Base-by-base conservation (phyloP, 2,888 invertebrate species). In the Eucera pruinosa region DNA sequence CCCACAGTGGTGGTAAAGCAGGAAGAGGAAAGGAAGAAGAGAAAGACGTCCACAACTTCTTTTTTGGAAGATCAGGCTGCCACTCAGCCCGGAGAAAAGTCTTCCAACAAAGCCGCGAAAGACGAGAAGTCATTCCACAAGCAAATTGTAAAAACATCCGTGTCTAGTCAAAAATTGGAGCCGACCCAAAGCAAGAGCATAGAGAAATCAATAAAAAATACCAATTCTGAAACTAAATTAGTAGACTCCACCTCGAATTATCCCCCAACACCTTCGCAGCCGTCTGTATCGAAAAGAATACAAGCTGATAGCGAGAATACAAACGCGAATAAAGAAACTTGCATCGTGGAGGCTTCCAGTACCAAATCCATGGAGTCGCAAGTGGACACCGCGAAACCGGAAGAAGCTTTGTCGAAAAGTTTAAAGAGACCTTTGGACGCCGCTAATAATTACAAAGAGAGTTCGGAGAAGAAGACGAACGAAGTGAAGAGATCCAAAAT, bases 11-110 rank as follows among this genome's bases (percentile, higher is more conserved):
- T 90, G 2, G 89, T 91, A 0, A 93, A 93, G 75, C 89, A 93
- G 6, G 94, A 94, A 85, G 94, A 94, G 50, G 93, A 94, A 54
- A 86, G 89, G 1, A 84, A 93, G 78, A 89, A 90, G 64, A 88
- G 93, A 92, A 82, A 93, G 93, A 80, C 92, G 90, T 76, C 73
- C 0, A 82, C 88, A 0, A 89, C 88, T 3, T 88, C 87, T 0
- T 89, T 89, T 13, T 64, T 89, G 30, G 88, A 88, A 2, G 88
- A 89, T 55, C 87, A 88, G 5, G n/a, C 41, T 0, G 20, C 13
- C 0, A 75, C 66, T 13, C 79, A 64, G 3, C 1, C 33, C 0
- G 15, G 13, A 1, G 87, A 89, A 0, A 84, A 83, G 57, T 27
- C 70, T n/a, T 50, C 57, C 1, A 66, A 55, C 4, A 88, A 85